Evolutionary conservation across 2,113 vertebrate genomes (phyloP).

Genomic region (Strix uralensis): DNA sequence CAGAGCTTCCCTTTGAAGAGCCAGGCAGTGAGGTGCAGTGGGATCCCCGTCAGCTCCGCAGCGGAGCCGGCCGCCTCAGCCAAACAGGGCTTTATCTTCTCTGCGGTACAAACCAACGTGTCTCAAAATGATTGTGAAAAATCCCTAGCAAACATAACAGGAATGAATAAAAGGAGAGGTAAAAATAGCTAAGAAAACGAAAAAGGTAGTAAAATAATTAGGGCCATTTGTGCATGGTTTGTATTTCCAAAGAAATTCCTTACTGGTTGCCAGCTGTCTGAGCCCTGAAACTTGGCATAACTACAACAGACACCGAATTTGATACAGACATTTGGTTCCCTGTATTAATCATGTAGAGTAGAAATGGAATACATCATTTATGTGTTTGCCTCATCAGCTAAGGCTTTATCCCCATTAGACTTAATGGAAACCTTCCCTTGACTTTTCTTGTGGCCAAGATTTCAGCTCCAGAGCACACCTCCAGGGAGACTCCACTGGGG

Average conservation of each 20-base stretch:
- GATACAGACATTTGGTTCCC: conserved; percentile 71
- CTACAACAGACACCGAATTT: conserved; percentile 67
- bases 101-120: background rate
- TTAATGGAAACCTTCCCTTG: conserved; percentile 12
- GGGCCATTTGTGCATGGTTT: conserved; percentile 1
- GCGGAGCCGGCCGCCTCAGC: background rate
- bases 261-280: conserved; percentile 59
- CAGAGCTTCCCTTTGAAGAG: conserved; percentile 30
- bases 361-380: conserved; percentile 49
- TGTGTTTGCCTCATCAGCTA: conserved; percentile 9
- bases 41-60: background rate
- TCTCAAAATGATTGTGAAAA: background rate
- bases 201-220: conserved; percentile 17
- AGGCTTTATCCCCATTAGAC: background rate
- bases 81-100: background rate
- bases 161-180: background rate
- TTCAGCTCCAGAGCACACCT: background rate
- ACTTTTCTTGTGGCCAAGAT: background rate
- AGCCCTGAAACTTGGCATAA: conserved; percentile 57
- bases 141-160: background rate
- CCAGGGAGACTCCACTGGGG: background rate
- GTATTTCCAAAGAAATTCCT: conserved; percentile 36
- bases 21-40: background rate
- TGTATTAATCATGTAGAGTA: conserved; percentile 64
- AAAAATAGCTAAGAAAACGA: background rate